Conservation (phyloP, 2,113 vertebrate species). For the Artemisiospiza belli region DNA sequence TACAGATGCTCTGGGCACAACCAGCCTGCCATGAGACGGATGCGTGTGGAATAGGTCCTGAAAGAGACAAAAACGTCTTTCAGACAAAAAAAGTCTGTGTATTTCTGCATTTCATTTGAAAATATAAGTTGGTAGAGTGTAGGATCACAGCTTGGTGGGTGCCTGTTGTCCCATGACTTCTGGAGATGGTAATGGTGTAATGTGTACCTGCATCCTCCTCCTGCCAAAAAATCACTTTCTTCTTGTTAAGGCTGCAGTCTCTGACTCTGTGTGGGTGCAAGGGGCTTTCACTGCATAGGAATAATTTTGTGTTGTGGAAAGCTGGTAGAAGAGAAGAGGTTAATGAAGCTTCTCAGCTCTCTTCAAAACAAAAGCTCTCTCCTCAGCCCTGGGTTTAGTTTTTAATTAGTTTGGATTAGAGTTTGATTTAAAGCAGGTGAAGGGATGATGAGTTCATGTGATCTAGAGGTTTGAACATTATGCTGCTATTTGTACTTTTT, state of each 20-base stretch:
- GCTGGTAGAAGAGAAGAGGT: constrained; percentile 45
- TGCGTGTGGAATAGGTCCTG: not conserved
- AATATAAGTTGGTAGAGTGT: not conserved
- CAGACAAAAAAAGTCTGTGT: not conserved
- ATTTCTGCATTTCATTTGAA: not conserved
- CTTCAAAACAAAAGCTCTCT: constrained; percentile 45
- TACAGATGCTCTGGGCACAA: not conserved
- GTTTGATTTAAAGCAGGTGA: constrained; percentile 47
- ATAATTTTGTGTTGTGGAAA: constrained; percentile 10
- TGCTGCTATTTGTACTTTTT: constrained; percentile 33
- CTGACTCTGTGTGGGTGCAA: not conserved
- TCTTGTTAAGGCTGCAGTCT: not conserved
- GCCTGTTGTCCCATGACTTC: not conserved
- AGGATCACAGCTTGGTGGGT: not conserved
- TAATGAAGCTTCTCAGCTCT: constrained; percentile 47
- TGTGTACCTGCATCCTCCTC: not conserved
- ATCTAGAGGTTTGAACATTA: constrained; percentile 38
- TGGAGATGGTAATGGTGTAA: not conserved
- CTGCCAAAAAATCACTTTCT: not conserved
- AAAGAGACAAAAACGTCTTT: not conserved
- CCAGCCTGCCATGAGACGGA: not conserved
- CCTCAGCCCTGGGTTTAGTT: constrained; percentile 59
- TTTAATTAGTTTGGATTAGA: constrained; percentile 73
- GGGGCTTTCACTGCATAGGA: not conserved
- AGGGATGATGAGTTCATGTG: constrained; percentile 40